Percentiles rank a stretch among this genome's conserved stretches.
These are phyloP conservation scores for Apotomis betuletana DNA, from an alignment of 2,888 invertebrate genomes.

Conservation along the genomic window DNA sequence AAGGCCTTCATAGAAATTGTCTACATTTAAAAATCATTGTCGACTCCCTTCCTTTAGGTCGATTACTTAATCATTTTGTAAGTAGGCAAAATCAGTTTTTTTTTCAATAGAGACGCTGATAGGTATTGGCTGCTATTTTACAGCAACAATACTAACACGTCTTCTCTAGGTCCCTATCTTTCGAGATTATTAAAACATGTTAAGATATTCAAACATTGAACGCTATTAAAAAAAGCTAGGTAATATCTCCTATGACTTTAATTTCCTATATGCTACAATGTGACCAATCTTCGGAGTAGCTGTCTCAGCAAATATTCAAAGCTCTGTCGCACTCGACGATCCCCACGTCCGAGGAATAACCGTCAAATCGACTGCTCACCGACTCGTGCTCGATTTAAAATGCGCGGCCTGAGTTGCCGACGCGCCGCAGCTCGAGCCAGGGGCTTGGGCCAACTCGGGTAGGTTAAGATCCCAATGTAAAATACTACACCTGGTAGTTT, in stretches of 20 bases:
- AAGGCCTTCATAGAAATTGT: neutral
- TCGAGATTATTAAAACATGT: too few relatives aligned
- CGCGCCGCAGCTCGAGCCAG: conserved; percentile 15
- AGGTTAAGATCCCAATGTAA: neutral
- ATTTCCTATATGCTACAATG: conserved; percentile 6
- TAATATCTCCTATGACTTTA: neutral
- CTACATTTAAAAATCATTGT: neutral
- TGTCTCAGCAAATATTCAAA: conserved; percentile 28
- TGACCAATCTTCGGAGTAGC: neutral
- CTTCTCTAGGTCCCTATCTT: too few relatives aligned
- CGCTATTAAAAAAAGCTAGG: too few relatives aligned
- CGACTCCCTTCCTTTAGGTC: too few relatives aligned
- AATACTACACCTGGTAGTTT: too few relatives aligned
- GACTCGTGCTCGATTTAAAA: conserved; percentile 29
- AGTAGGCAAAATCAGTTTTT: too few relatives aligned
- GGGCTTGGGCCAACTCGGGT: conserved; percentile 10
- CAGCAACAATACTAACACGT: too few relatives aligned
- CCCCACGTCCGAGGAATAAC: conserved; percentile 38
- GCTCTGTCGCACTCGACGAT: conserved; percentile 8
- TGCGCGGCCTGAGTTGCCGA: conserved; percentile 8
- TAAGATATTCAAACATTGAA: too few relatives aligned
- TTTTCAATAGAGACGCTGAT: too few relatives aligned
- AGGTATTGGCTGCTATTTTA: too few relatives aligned
- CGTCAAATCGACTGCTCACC: conserved; percentile 36
- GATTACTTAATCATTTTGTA: too few relatives aligned